Evolutionary conservation across 2,888 invertebrate genomes (phyloP).

Genomic region (Apamea monoglypha): DNA sequence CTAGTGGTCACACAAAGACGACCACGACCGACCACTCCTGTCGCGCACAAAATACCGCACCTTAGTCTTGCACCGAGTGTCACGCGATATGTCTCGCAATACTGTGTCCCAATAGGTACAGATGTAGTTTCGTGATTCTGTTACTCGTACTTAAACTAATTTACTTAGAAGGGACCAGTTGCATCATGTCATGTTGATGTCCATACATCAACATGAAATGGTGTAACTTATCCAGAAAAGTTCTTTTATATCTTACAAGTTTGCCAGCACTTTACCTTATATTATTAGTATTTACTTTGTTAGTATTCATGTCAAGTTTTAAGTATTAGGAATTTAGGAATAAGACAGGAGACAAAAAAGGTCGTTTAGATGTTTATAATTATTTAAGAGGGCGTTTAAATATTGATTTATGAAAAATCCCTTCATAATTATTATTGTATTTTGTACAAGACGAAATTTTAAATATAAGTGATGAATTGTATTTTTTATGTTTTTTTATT

Average conservation of each 20-base stretch:
- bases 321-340: neutral
- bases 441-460: too few relatives aligned
- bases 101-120: slow-evolving; percentile 36
- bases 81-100: slow-evolving; percentile 43
- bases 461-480: neutral
- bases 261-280: too few relatives aligned
- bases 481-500: too few relatives aligned
- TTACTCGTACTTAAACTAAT: slow-evolving; percentile 10
- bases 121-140: slow-evolving; percentile 4
- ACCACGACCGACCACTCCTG: neutral
- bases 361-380: neutral
- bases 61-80: slow-evolving; percentile 1
- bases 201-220: neutral
- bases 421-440: too few relatives aligned
- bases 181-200: neutral
- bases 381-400: neutral
- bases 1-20: neutral
- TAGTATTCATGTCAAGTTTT: neutral
- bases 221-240: neutral
- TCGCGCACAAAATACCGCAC: neutral
- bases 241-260: neutral
- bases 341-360: neutral
- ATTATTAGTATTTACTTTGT: neutral
- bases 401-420: neutral
- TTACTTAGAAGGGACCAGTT: slow-evolving; percentile 10